Conservation (phyloP, 2,113 vertebrate species). For the Lepus timidus region DNA sequence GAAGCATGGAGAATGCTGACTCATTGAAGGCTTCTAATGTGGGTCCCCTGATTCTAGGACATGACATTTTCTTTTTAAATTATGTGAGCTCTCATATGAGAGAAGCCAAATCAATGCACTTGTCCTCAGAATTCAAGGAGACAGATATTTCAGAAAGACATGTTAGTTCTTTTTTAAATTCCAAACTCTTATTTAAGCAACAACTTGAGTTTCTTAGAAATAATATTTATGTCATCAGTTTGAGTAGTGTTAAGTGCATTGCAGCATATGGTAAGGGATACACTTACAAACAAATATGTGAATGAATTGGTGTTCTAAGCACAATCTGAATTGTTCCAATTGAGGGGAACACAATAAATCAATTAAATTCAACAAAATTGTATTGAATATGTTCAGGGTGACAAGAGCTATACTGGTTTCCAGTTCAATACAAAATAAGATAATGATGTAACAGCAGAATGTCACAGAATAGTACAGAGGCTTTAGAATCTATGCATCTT, state of each 20-base stretch:
- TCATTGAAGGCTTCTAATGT: not conserved
- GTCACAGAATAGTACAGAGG: not conserved
- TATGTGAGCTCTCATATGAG: not conserved
- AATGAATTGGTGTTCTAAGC: not conserved
- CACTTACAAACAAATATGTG: not conserved
- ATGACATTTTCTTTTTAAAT: not conserved
- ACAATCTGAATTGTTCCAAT: slow-evolving; percentile 14
- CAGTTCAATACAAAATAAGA: not conserved
- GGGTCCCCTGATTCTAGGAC: not conserved
- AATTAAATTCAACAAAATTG: slow-evolving; percentile 21
- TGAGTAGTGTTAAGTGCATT: not conserved
- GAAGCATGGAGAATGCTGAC: not conserved
- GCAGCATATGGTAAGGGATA: not conserved
- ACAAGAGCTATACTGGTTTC: not conserved
- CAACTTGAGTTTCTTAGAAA: not conserved
- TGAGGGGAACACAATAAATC: not conserved
- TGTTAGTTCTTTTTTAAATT: not conserved
- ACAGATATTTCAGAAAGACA: not conserved
- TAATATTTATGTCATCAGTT: not conserved
- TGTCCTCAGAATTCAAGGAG: not conserved
- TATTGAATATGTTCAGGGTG: not conserved
- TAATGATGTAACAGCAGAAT: not conserved
- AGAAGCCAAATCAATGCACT: not conserved
- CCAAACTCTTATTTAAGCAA: not conserved
- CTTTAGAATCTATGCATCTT: not conserved